These are phyloP conservation scores for Standfussiana lucernea DNA, from an alignment of 2,888 invertebrate genomes.

Conservation along the genomic window DNA sequence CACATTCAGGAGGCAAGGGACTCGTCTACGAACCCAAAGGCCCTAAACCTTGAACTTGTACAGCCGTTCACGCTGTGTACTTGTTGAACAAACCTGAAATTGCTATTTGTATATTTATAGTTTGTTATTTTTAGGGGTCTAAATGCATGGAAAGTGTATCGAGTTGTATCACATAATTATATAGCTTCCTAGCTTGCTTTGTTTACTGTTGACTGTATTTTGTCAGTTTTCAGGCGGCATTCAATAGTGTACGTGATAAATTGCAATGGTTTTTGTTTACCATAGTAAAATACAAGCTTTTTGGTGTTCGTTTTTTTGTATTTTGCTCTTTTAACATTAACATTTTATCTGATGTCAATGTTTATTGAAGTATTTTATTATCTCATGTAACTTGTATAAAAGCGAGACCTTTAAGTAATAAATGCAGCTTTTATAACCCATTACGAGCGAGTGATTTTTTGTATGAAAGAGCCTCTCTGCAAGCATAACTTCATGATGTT, in stretches of 20 bases:
- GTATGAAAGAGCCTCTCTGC: no score
- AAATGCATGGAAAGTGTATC: slow-evolving; percentile 17
- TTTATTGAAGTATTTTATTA: background rate
- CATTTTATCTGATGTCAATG: background rate
- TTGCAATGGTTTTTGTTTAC: slow-evolving; percentile 8
- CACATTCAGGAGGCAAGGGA: slow-evolving; percentile 7
- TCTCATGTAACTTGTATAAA: background rate
- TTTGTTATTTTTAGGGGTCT: slow-evolving; percentile 36
- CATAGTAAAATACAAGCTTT: slow-evolving; percentile 18
- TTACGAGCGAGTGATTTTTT: background rate
- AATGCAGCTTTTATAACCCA: background rate
- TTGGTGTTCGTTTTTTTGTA: background rate
- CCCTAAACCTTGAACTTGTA: background rate
- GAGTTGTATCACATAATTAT: background rate
- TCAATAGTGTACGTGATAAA: slow-evolving; percentile 13
- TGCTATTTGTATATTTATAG: slow-evolving; percentile 49
- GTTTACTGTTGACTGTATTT: slow-evolving; percentile 35
- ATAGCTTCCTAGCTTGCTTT: background rate
- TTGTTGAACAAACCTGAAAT: slow-evolving; percentile 31
- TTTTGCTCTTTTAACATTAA: background rate
- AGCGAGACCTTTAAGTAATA: background rate
- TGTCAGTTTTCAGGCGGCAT: slow-evolving; percentile 8
- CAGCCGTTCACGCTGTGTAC: background rate
- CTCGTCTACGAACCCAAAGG: background rate
- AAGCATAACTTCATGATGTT: background rate